Conservation (phyloP, 2,113 vertebrate genomes). For the Clarias magur region DNA sequence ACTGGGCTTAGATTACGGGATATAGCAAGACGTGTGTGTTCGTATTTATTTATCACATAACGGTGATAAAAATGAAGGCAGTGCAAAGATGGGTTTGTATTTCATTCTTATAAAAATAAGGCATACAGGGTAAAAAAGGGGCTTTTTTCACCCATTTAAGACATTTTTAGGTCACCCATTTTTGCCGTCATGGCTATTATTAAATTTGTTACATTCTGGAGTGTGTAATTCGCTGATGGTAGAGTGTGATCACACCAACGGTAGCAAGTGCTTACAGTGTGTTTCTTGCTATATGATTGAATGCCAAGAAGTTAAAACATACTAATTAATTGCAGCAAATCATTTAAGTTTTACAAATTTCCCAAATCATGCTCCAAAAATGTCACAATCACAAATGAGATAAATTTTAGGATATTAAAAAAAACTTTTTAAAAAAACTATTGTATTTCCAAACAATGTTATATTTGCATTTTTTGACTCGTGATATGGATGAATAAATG, state of each 20-base stretch:
- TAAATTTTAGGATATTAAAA: too few species aligned
- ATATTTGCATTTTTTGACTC: too few species aligned
- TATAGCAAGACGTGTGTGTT: neutral
- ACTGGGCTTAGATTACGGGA: slow-evolving; percentile 23
- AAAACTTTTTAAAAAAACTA: too few species aligned
- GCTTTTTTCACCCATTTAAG: neutral
- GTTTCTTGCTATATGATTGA: neutral
- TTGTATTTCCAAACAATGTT: too few species aligned
- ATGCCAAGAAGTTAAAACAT: neutral
- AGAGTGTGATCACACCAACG: neutral
- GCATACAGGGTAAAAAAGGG: neutral
- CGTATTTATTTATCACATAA: neutral
- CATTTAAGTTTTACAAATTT: neutral
- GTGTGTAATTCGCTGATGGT: neutral
- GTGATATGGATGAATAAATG: too few species aligned
- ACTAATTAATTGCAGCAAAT: neutral
- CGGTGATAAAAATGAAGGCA: neutral
- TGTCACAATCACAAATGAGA: neutral
- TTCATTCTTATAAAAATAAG: neutral
- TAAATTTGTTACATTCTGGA: neutral
- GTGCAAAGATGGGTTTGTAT: neutral
- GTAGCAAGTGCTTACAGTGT: neutral
- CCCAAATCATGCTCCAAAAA: neutral
- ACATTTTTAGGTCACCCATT: slow-evolving; percentile 11
- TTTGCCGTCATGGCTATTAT: neutral